Conservation (phyloP, 1,140 invertebrate genomes). For the Nephotettix cincticeps region DNA sequence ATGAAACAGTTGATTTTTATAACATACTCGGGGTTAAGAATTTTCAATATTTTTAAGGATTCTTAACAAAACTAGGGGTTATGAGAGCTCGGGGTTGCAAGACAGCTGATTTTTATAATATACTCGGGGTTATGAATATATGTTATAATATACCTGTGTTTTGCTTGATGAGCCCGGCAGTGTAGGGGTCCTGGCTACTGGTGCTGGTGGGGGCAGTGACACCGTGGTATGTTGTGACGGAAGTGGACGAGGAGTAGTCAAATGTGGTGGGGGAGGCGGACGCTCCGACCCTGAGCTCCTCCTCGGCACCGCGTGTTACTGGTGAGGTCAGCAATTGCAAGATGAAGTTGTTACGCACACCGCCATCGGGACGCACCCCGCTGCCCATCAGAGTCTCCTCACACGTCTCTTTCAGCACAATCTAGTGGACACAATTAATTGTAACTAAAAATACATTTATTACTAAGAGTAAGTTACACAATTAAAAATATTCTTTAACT, state of each 20-base stretch:
- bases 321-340: neutral
- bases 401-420: slow-evolving; percentile 13
- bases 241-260: neutral
- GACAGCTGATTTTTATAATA: too few species aligned
- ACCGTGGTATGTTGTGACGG: neutral
- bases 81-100: too few species aligned
- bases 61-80: too few species aligned
- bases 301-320: neutral
- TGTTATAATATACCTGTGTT: slow-evolving; percentile 27
- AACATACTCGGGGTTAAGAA: too few species aligned
- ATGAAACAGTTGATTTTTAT: too few species aligned
- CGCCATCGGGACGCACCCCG: slow-evolving; percentile 11
- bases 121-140: too few species aligned
- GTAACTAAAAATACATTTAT: too few species aligned
- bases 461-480: too few species aligned
- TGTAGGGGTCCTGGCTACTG: neutral
- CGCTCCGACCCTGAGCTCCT: neutral
- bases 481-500: too few species aligned
- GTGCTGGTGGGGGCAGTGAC: neutral
- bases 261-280: slow-evolving; percentile 1
- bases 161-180: slow-evolving; percentile 22
- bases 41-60: too few species aligned
- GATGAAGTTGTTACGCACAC: neutral
- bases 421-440: too few species aligned
- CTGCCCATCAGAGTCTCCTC: slow-evolving; percentile 22